These are phyloP conservation scores for Protonibea diacanthus DNA, from an alignment of 2,797 vertebrate species.

Conservation along the genomic window DNA sequence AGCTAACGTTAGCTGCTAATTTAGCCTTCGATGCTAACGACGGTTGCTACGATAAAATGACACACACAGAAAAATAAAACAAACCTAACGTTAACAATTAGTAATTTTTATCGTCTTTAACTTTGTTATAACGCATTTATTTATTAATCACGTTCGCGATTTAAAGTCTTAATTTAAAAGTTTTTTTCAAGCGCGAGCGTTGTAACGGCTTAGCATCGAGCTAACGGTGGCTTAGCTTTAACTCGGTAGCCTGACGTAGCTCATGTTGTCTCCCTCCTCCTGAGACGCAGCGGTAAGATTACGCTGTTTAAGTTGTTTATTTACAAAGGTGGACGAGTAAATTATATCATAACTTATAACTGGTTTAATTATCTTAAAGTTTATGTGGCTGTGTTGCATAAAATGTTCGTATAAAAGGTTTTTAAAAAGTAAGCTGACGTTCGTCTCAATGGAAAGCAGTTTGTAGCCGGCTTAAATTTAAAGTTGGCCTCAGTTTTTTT, in stretches of 20 bases:
- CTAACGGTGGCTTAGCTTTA: constrained; percentile 20
- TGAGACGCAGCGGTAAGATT: constrained; percentile 12
- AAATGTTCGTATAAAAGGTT: neutral
- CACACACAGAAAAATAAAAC: too few relatives aligned
- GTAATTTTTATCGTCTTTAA: rapidly evolving
- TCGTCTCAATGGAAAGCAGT: neutral
- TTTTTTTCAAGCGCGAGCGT: neutral
- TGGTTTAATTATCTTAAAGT: neutral
- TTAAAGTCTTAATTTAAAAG: neutral
- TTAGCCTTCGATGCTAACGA: constrained; percentile 48
- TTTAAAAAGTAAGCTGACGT: neutral
- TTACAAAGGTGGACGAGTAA: neutral
- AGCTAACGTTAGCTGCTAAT: neutral
- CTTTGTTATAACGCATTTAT: rapidly evolving
- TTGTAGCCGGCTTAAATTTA: neutral
- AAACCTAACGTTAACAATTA: rapidly evolving
- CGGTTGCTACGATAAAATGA: neutral
- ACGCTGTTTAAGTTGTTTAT: neutral
- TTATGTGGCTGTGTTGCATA: neutral
- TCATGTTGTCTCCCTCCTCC: constrained; percentile 13
- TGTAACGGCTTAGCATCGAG: constrained; percentile 1
- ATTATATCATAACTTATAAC: too few relatives aligned
- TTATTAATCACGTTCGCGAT: rapidly evolving
- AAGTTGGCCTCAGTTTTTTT: neutral
- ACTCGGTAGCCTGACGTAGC: constrained; percentile 23